Evolutionary conservation across 2,888 invertebrate genomes (phyloP), one percentile per base, ranked within the genome.

Genomic region (Autographa pulchrina): DNA sequence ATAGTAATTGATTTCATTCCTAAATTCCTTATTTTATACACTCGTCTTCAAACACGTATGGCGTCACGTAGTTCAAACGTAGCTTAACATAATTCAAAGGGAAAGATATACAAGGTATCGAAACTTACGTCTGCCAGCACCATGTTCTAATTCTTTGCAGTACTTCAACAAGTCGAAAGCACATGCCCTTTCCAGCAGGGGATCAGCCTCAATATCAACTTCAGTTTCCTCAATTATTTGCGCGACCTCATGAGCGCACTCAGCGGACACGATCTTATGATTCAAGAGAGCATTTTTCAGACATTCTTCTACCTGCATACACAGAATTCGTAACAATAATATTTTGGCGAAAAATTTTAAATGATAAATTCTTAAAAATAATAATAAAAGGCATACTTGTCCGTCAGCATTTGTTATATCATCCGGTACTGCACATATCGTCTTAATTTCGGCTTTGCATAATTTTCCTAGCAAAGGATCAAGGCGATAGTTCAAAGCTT

Each of bases 151-250:
- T 86, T 97, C 97, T 80, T 97, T 97, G 88, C 98, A 98, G 89
- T 97, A 98, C 86, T 97, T 97, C 62, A 97, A 93, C 74, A 98
- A 96, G 93, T 99, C 99, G 25, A 98, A 94, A 11, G 98, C 97
- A 90, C 99, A 99, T 0, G 98, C 98, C 77, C 97, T 96, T 90
- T 99, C 98, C 72, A 99, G 94, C 62, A 99, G 92, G 0, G 99
- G 99, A 95, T 99, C 99, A 0, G 98, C 98, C 83, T 99, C 98
- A 77, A 99, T 99, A 91, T 99, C 99, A 0, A 99, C 98, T 89
- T 98, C 97, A 0, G 98, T 97, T 90, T 98, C 98, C 86, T 98
- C 98, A 79, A 99, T 98, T 75, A 99, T 96, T 84, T 98, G 97
- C 0, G 98, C 98, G 25, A 99, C 97, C 95, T 99, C 99, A 75